These are phyloP conservation scores for Chironomus tepperi DNA, from an alignment of 1,140 invertebrate genomes.

Conservation along the genomic window DNA sequence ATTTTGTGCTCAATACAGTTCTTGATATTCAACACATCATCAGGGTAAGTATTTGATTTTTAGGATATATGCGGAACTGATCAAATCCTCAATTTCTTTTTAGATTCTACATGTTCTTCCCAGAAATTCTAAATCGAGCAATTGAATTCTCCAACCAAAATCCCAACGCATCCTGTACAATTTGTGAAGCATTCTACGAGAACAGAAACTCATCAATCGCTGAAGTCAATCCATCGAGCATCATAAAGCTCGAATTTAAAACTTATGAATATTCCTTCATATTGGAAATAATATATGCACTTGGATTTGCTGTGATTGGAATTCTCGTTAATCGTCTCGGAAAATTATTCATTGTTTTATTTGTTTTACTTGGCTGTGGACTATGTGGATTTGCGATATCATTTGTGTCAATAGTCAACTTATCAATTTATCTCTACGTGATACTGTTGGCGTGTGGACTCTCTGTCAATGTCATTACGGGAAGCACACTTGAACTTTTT, in stretches of 20 bases:
- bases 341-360: conserved; percentile 27
- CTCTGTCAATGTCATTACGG: conserved; percentile 38
- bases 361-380: not conserved
- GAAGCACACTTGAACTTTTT: conserved; percentile 40
- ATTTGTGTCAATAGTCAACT: not conserved
- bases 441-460: conserved; percentile 36
- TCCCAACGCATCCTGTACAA: conserved; percentile 25
- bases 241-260: conserved; percentile 27
- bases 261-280: conserved; percentile 28
- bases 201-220: conserved; percentile 5
- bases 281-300: conserved; percentile 29
- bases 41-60: conserved; percentile 29
- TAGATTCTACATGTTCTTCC: conserved; percentile 32
- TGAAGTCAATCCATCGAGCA: conserved; percentile 20
- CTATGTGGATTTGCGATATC: not conserved
- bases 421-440: conserved; percentile 32
- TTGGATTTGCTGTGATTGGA: conserved; percentile 28
- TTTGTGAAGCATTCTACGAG: conserved; percentile 28
- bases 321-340: conserved; percentile 27
- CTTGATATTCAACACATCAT: conserved; percentile 35
- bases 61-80: conserved; percentile 21
- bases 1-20: conserved; percentile 50
- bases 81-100: conserved; percentile 25
- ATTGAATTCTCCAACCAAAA: conserved; percentile 27
- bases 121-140: conserved; percentile 34